Base-by-base conservation (phyloP, 2,113 vertebrate genomes). In the Hydrolagus affinis region DNA sequence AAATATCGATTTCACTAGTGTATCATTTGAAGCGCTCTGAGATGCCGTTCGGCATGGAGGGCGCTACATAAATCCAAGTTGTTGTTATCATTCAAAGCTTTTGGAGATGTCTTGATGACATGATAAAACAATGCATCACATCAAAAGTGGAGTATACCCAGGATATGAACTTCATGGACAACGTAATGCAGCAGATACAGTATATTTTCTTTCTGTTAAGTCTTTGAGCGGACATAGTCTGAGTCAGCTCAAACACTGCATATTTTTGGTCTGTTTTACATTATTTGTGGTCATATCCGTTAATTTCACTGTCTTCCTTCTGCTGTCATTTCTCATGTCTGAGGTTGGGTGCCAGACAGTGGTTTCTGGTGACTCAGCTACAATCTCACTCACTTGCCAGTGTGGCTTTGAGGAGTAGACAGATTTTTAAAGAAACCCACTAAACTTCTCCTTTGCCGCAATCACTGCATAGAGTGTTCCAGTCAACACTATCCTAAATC, bases 271-370 rank as follows among this genome's bases (percentile, higher is more conserved):
- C 56, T 25, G 15, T 4, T 60, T 80, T 80, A 23, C 76, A 28
- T 0, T 64, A 62, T 77, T 59, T 44, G 73, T 76, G 73, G 19
- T 44, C 32, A n/a, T 76, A 15, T 78, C n/a, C 9, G 0, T 11
- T 60, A 21, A 78, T 78, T 23, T 44, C 57, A 62, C 12, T 78
- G 76, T 78, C 56, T 62, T 23, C 76, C 57, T 59, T 77, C 60
- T 78, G 4, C 23, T 30, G 57, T 30, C 60, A 59, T 66, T 62
- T 17, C 11, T 30, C 15, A 32, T 0, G 2, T 28, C 30, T 66
- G 60, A 30, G 15, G 23, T 66, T 66, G 4, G 11, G 11, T 14
- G 19, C n/a, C 57, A 62, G 57, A 60, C 23, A 15, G 77, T 30
- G 59, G 23, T 4, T 25, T 59, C 75, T 60, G 11, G 25, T 83